These are phyloP conservation scores for Chrosomus eos DNA, from an alignment of 2,797 vertebrate species.

Conservation along the genomic window DNA sequence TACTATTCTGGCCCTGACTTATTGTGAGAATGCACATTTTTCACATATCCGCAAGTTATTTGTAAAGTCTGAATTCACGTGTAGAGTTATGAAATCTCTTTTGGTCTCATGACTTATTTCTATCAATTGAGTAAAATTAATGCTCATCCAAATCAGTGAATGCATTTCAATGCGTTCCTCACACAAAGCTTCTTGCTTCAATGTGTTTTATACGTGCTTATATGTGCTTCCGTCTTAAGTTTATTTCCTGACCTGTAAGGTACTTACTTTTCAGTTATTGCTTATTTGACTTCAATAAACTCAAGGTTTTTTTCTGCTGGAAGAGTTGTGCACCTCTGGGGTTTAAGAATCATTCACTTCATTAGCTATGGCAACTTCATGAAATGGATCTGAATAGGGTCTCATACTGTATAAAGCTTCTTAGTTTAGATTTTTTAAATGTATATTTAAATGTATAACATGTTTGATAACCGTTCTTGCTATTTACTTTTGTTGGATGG, in stretches of 20 bases:
- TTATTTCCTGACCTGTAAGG: neutral
- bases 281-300: too few species aligned
- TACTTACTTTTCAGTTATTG: too few species aligned
- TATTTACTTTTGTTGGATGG: neutral
- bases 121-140: neutral
- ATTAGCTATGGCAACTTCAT: too few species aligned
- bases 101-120: neutral
- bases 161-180: neutral
- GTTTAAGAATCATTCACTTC: too few species aligned
- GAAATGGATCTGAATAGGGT: neutral
- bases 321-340: neutral
- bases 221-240: neutral
- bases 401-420: neutral
- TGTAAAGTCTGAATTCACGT: neutral
- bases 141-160: neutral
- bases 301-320: neutral
- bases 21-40: neutral
- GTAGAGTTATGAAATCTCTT: neutral
- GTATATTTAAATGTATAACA: too few species aligned
- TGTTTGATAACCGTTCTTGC: neutral
- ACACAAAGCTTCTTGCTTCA: neutral
- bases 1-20: slow-evolving; percentile 6
- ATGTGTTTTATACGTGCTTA: neutral
- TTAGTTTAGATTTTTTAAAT: neutral
- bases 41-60: neutral